Percentiles rank a stretch among this genome's conserved stretches.
Conservation (phyloP, 2,113 vertebrate species). For the Serilophus lunatus region DNA sequence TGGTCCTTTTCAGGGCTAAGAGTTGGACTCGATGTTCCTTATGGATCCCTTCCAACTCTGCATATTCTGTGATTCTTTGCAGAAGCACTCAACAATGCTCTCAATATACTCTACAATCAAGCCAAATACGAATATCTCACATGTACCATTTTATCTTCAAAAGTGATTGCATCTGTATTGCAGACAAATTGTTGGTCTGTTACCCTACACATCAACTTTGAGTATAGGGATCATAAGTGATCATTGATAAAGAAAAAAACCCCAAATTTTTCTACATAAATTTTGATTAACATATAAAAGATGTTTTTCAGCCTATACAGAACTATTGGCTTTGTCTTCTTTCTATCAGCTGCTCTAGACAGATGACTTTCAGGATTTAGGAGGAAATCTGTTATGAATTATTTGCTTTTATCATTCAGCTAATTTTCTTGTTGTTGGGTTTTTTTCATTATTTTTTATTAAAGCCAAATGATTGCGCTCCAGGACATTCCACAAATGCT, state of each 20-base stretch:
- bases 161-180: background rate
- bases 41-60: background rate
- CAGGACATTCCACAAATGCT: constrained; percentile 48
- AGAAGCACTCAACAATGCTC: background rate
- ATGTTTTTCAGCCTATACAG: background rate
- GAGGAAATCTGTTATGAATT: constrained; percentile 9
- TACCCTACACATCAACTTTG: background rate
- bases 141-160: background rate
- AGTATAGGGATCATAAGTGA: background rate
- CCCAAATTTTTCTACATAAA: background rate
- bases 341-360: background rate
- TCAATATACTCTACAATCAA: background rate
- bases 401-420: constrained; percentile 19
- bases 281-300: background rate
- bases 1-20: background rate
- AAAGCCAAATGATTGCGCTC: constrained; percentile 44
- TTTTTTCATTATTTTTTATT: constrained; percentile 24
- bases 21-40: background rate
- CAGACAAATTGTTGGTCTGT: background rate
- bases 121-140: background rate
- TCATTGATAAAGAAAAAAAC: background rate
- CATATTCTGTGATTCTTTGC: background rate
- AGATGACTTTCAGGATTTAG: constrained; percentile 14
- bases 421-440: constrained; percentile 1
- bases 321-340: background rate